Evolutionary conservation across 2,113 vertebrate species (phyloP).

Genomic region (Galeopterus variegatus): DNA sequence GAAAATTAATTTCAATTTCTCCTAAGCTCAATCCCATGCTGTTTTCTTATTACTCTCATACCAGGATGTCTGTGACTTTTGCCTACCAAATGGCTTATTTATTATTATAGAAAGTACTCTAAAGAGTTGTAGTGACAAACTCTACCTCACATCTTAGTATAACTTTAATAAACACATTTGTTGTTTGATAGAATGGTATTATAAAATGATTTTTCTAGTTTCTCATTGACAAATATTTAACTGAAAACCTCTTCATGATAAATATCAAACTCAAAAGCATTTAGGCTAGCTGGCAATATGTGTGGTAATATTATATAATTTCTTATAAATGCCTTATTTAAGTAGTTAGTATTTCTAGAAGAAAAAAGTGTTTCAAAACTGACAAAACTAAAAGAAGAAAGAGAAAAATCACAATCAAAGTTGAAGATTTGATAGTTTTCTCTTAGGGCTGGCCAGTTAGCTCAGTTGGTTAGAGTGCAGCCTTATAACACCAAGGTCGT

Average conservation of each 20-base stretch:
- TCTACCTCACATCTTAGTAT: conserved; percentile 29
- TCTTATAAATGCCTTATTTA: not conserved
- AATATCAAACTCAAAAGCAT: conserved; percentile 50
- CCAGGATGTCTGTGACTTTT: conserved; percentile 66
- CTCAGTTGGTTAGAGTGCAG: no score
- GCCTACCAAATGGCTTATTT: conserved; percentile 59
- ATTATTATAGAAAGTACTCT: conserved; percentile 51
- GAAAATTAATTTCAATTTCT: conserved; percentile 86
- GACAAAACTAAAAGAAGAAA: not conserved
- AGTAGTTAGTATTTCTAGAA: not conserved
- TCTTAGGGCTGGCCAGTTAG: no score
- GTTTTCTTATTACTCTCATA: conserved; percentile 74
- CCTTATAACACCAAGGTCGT: no score
- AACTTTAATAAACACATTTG: conserved; percentile 68
- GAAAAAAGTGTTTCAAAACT: not conserved
- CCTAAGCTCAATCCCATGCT: conserved; percentile 63
- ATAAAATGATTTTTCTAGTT: not conserved
- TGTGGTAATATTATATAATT: not conserved
- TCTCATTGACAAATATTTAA: conserved; percentile 3
- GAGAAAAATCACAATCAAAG: not conserved
- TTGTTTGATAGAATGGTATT: conserved; percentile 35
- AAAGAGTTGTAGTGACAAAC: conserved; percentile 41
- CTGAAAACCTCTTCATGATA: not conserved
- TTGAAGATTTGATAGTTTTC: not conserved
- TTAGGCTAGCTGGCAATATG: not conserved